A percentile compares a stretch with the other conserved stretches of the same genome.
Conservation (phyloP, 2,888 invertebrate genomes). For the Maniola hyperantus region DNA sequence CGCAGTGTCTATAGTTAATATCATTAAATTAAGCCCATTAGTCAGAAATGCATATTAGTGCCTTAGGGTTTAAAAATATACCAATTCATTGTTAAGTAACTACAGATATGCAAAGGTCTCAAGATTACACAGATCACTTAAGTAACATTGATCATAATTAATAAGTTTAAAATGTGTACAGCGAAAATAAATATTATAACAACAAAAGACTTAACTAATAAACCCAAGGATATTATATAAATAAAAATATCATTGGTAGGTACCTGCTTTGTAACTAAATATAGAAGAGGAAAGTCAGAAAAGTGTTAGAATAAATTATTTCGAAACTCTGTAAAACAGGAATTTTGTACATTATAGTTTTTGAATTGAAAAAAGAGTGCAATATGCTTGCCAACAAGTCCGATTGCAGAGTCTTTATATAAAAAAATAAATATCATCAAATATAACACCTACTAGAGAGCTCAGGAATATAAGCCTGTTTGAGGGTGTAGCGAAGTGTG, state of each 20-base stretch:
- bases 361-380: too few relatives aligned
- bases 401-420: too few relatives aligned
- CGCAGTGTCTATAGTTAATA: not conserved
- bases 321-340: not conserved
- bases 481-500: conserved; percentile 10
- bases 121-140: too few relatives aligned
- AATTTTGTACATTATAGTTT: not conserved
- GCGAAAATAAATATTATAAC: too few relatives aligned
- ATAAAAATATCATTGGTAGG: too few relatives aligned
- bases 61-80: not conserved
- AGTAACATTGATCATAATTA: not conserved
- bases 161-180: not conserved
- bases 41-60: not conserved
- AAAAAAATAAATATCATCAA: not conserved
- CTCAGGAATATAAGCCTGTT: not conserved
- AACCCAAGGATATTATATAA: too few relatives aligned
- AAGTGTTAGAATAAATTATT: not conserved
- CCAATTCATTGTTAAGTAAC: not conserved
- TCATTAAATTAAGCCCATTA: not conserved
- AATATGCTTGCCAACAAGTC: too few relatives aligned
- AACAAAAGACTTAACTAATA: too few relatives aligned
- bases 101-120: not conserved
- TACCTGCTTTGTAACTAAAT: too few relatives aligned
- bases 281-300: not conserved
- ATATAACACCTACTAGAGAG: not conserved